Evolutionary conservation across 2,113 vertebrate genomes (phyloP), one percentile per base, ranked within the genome.

Genomic region (Rhinolophus sinicus): DNA sequence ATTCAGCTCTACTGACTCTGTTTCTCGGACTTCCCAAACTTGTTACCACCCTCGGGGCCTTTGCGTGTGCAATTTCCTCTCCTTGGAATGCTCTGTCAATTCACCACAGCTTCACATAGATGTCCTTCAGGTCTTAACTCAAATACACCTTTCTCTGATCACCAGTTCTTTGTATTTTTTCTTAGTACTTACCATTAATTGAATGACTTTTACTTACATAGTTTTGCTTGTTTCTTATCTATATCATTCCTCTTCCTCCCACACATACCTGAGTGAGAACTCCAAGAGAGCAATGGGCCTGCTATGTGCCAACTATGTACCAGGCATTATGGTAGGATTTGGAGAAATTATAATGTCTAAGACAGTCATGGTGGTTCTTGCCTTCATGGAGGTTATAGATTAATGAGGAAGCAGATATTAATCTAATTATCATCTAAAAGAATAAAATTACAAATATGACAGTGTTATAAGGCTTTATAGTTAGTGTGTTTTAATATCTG

Each of bases 401-500:
- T 69, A 70, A 54, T 64, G 22, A 84, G 22, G 44, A 85, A 90
- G 35, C 16, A 93, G 35, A 50, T 86, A 64, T 14, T 70, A 81
- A 77, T 56, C 22, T 90, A 80, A 78, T 65, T 85, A 47, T 85
- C 54, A 90, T 19, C 24, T 8, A 84, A 87, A n/a, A 87, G n/a
- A 60, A 69, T 72, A 89, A 84, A 70, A 84, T 28, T 84, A 62
- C 18, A 93, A 84, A 88, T 84, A 44, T 62, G 44, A 90, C 35
- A 90, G 35, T 85, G 40, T 78, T 35, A 78, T 9, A 52, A 77
- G 30, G 21, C 28, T 89, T 69, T 77, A 21, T n/a, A 56, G 52
- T 40, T 72, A 54, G 47, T 44, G 18, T 72, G 44, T 85, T 72
- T 90, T 85, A 62, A 78, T 56, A 77, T 85, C 64, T 80, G 47